A percentile compares a stretch with the other conserved stretches of the same genome.
These are phyloP conservation scores for Sminthurides aquaticus DNA, from an alignment of 2,888 invertebrate species.

Conservation along the genomic window DNA sequence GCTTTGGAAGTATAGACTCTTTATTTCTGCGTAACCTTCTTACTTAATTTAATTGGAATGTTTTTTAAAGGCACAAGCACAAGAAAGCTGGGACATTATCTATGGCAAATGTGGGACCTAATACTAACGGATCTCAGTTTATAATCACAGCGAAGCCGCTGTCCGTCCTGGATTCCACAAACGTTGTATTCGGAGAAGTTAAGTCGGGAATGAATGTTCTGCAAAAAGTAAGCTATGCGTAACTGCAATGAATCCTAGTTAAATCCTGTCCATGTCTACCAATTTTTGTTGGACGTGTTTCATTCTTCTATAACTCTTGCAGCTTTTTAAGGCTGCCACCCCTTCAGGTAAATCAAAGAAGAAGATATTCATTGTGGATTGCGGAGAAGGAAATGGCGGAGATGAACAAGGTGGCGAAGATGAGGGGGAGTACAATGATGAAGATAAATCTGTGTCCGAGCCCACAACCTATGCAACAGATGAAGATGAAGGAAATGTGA, in stretches of 20 bases:
- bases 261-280: neutral
- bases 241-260: neutral
- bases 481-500: neutral
- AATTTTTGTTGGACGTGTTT: neutral
- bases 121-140: constrained; percentile 39
- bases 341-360: constrained; percentile 28
- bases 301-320: constrained; percentile 2
- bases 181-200: constrained; percentile 41
- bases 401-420: neutral
- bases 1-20: too few species aligned
- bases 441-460: constrained; percentile 5
- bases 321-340: constrained; percentile 30
- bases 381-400: constrained; percentile 26
- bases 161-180: constrained; percentile 36
- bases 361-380: constrained; percentile 32
- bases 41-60: neutral
- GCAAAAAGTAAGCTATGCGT: constrained; percentile 23
- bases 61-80: constrained; percentile 31
- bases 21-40: too few species aligned
- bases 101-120: constrained; percentile 40
- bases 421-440: constrained; percentile 11
- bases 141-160: constrained; percentile 37
- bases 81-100: constrained; percentile 32
- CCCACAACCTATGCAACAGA: constrained; percentile 1
- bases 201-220: constrained; percentile 35